Evolutionary conservation across 2,888 invertebrate species (phyloP), one percentile per base, ranked within the genome.

Genomic region (Synergus laeviventris): DNA sequence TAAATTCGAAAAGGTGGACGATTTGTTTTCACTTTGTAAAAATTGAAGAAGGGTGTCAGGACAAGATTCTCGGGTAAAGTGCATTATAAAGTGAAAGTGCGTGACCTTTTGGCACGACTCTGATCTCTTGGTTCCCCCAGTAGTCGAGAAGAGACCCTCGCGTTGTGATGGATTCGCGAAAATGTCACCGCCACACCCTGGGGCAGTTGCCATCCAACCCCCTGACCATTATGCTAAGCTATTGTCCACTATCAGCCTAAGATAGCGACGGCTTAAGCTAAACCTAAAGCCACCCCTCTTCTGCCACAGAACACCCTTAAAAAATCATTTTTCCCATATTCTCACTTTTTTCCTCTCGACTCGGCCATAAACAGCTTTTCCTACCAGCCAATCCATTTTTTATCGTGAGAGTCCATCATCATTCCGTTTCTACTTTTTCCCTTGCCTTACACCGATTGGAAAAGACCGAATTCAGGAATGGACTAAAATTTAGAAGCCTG

Each of bases 191-290:
- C 82, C 89, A 89, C 87, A 87, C 87, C 89, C 87, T 83, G 83
- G 84, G 89, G 87, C 87, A 79, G 82, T 70, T 82, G 81, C 81
- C 83, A 84, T 82, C 85, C 86, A 84, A 82, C 84, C 86, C 88
- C 83, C 86, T 87, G 89, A 88, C 89, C 89, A 89, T 89, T 89
- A 89, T 89, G 89, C 89, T 88, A 88, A 89, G 89, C 88, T 87
- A 90, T 89, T 89, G 90, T 89, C 89, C 89, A 89, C 89, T 89
- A 89, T 89, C 89, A 89, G 87, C 84, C 85, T 88, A 87, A 89
- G 89, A 90, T 89, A 90, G 87, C 86, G 84, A 70, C 84, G 83
- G 84, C 85, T 84, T 78, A 78, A 85, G 82, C 78, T 81, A 14
- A 78, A 64, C 39, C 42, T 42, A 16, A 81, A 78, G 83, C 79